These are phyloP conservation scores for Zosterops pallidus DNA, from an alignment of 2,113 vertebrate genomes.

Conservation along the genomic window DNA sequence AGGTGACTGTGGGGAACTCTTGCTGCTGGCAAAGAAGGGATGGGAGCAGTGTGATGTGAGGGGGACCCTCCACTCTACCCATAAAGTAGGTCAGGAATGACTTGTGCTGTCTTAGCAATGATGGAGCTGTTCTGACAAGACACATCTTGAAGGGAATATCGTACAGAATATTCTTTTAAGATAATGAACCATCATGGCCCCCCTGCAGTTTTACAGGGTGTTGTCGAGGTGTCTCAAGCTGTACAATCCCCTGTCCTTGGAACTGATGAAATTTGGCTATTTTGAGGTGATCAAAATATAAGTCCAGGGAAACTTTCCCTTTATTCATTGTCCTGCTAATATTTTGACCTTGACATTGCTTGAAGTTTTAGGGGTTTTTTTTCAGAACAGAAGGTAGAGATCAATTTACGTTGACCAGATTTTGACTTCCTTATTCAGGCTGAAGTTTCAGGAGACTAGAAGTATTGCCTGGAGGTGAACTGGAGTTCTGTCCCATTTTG, in stretches of 20 bases:
- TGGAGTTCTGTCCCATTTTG: neutral
- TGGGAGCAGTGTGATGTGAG: neutral
- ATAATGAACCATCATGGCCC: neutral
- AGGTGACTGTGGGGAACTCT: constrained; percentile 36
- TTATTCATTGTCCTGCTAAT: neutral
- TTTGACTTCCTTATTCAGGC: neutral
- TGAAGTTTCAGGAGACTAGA: neutral
- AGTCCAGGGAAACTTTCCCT: neutral
- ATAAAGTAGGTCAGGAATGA: neutral
- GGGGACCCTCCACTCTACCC: neutral
- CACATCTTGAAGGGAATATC: neutral
- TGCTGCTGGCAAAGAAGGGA: neutral
- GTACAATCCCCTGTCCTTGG: neutral
- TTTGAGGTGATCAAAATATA: neutral
- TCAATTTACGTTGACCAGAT: neutral
- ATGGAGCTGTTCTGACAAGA: neutral
- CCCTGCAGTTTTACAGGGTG: neutral
- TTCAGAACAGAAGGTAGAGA: neutral
- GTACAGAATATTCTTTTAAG: neutral
- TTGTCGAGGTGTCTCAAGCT: neutral
- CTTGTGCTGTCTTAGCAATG: neutral
- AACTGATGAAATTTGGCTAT: neutral
- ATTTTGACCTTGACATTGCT: neutral
- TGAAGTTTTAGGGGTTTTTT: neutral
- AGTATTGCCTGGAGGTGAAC: neutral